A percentile compares a stretch with the other conserved stretches of the same genome.
Conservation (phyloP, 2,797 vertebrate species). For the Myripristis jacobus region DNA sequence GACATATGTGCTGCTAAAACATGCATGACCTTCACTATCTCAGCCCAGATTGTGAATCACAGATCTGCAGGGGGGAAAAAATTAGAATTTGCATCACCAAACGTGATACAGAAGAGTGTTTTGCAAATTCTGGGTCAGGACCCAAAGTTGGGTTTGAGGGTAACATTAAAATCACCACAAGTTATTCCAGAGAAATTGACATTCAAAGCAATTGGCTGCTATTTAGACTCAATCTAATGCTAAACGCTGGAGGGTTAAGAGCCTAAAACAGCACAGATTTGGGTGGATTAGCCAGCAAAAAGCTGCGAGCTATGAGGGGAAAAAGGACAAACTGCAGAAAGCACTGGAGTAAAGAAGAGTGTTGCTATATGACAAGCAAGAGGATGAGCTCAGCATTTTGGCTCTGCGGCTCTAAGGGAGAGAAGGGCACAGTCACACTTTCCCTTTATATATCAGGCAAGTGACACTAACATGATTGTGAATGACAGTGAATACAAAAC, state of each 20-base stretch:
- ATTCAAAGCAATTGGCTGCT: neutral
- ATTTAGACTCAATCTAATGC: neutral
- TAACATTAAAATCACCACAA: no score
- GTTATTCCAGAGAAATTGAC: neutral
- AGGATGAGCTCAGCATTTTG: neutral
- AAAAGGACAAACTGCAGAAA: neutral
- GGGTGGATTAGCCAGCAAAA: neutral
- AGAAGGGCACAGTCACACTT: no score
- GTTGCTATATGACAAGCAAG: neutral
- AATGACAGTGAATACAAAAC: neutral
- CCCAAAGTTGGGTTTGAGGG: neutral
- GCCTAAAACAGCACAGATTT: neutral
- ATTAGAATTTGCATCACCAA: neutral
- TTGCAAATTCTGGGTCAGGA: neutral
- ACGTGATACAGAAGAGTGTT: neutral
- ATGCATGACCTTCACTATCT: constrained; percentile 24
- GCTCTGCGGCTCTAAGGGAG: neutral
- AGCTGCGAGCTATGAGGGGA: neutral
- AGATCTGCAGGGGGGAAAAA: neutral
- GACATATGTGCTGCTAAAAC: constrained; percentile 32
- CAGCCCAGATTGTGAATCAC: constrained; percentile 25
- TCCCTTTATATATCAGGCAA: neutral
- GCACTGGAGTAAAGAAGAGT: constrained; percentile 1
- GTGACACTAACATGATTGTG: neutral
- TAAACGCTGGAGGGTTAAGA: neutral